Evolutionary conservation across 2,797 vertebrate species (phyloP).

Genomic region (Chromobotia macracanthus): DNA sequence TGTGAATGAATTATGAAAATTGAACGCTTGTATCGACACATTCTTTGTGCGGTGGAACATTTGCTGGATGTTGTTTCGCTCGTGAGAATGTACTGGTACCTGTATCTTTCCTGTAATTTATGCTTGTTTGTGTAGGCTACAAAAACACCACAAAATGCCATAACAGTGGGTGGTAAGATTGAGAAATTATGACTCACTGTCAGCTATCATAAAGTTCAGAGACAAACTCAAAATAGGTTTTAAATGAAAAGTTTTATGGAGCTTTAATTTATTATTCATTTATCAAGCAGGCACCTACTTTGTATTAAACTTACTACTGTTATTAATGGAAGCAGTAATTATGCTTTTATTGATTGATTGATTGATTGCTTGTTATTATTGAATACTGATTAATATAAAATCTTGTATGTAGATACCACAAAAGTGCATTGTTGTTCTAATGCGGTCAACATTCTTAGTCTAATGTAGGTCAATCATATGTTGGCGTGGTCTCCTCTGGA

Average conservation of each 20-base stretch:
- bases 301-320: neutral
- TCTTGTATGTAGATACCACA: neutral
- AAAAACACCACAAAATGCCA: constrained; percentile 45
- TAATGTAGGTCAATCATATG: neutral
- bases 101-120: constrained; percentile 20
- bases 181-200: constrained; percentile 39
- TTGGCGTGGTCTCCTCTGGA: neutral
- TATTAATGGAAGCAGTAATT: no score
- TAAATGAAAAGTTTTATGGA: no score
- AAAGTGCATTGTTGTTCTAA: neutral
- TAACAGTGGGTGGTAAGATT: constrained; percentile 19
- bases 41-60: constrained; percentile 8
- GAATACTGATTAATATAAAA: neutral
- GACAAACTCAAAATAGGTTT: neutral
- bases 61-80: constrained; percentile 29
- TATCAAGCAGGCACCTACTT: neutral
- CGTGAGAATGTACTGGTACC: neutral
- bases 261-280: no score
- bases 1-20: constrained; percentile 42
- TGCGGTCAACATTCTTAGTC: neutral
- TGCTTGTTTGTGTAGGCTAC: constrained; percentile 32
- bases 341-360: no score
- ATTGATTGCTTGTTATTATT: neutral
- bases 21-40: neutral
- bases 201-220: neutral